Evolutionary conservation across 2,797 vertebrate genomes (phyloP).

Genomic region (Acipenser oxyrinchus): DNA sequence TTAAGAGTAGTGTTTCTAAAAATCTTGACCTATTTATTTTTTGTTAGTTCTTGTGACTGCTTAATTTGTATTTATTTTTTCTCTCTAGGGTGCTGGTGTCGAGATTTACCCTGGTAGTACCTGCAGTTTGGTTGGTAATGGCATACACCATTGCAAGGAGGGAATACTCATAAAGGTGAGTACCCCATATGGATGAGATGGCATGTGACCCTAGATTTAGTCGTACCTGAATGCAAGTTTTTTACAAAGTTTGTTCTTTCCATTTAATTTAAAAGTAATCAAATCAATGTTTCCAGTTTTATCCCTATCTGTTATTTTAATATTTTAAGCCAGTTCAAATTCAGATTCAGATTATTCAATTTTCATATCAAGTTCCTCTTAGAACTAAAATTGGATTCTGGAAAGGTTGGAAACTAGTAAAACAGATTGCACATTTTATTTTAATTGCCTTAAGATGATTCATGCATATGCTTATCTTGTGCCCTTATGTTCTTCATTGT

Average conservation of each 20-base stretch:
- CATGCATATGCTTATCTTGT: slow-evolving; percentile 11
- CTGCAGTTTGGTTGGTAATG: slow-evolving; percentile 71
- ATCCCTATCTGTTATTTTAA: neutral
- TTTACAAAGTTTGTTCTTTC: no score
- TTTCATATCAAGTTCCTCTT: slow-evolving; percentile 8
- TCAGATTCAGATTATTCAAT: slow-evolving; percentile 11
- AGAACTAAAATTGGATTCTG: slow-evolving; percentile 18
- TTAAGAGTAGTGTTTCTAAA: no score
- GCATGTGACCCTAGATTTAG: no score
- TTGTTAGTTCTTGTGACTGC: slow-evolving; percentile 10
- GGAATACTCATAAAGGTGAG: slow-evolving; percentile 91
- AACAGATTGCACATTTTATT: slow-evolving; percentile 17
- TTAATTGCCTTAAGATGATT: slow-evolving; percentile 26
- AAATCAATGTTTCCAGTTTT: neutral
- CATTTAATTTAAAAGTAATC: neutral
- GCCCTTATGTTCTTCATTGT: slow-evolving; percentile 10
- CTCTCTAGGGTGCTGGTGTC: slow-evolving; percentile 76
- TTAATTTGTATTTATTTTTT: neutral
- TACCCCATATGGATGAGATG: neutral
- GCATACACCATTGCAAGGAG: slow-evolving; percentile 90
- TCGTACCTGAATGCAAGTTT: no score
- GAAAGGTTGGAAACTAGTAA: slow-evolving; percentile 12
- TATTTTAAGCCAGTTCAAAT: slow-evolving; percentile 8
- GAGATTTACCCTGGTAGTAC: slow-evolving; percentile 88
- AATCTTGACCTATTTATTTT: neutral